phyloP scores from a whole-genome alignment of 2,888 invertebrate species.

The Villa cingulata region DNA sequence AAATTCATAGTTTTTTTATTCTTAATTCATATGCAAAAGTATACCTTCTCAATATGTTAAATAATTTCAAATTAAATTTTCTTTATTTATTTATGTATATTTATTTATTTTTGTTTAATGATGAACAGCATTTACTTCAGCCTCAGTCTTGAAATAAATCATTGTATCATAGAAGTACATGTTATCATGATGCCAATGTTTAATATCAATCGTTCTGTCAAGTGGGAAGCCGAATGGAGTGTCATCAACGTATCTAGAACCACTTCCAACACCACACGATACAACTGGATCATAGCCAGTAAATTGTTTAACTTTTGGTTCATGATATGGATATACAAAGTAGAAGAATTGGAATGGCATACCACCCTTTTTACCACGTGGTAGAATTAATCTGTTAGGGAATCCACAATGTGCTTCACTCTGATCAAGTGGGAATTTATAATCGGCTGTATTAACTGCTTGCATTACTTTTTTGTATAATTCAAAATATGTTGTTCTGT shows the following conservation, averaged over 20 bases:
- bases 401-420: constrained; percentile 42
- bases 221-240: constrained; percentile 60
- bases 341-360: constrained; percentile 48
- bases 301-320: constrained; percentile 35
- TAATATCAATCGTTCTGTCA: constrained; percentile 49
- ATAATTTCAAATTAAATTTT: no score
- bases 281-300: constrained; percentile 40
- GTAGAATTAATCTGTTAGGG: constrained; percentile 49
- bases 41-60: no score
- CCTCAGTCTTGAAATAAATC: constrained; percentile 49
- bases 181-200: constrained; percentile 51
- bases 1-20: no score
- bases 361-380: constrained; percentile 49
- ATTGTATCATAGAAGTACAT: constrained; percentile 50
- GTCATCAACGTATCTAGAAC: constrained; percentile 31
- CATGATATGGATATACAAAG: constrained; percentile 42
- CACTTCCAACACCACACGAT: constrained; percentile 39
- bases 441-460: constrained; percentile 36
- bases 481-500: constrained; percentile 39
- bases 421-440: constrained; percentile 37
- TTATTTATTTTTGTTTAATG: not conserved
- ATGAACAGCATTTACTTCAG: constrained; percentile 23
- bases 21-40: no score
- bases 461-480: constrained; percentile 38
- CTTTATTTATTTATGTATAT: no score